Evolutionary conservation across 1,140 invertebrate genomes (phyloP).

Genomic region (Popillia japonica): DNA sequence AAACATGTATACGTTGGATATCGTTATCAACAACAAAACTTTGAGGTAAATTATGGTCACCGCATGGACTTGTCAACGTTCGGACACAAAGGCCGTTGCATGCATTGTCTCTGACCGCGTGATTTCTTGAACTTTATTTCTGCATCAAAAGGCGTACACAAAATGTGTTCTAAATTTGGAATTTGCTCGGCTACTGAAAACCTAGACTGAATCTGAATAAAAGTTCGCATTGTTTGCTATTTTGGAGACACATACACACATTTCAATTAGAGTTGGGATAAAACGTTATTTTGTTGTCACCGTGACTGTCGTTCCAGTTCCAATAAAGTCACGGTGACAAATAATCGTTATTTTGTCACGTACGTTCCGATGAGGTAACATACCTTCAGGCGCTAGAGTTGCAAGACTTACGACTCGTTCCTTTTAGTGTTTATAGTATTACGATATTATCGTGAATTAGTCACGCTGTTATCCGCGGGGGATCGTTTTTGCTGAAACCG

Average conservation of each 20-base stretch:
- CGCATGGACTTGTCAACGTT: not conserved
- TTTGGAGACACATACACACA: not conserved
- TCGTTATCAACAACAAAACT: conserved; percentile 5
- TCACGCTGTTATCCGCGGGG: too few species aligned
- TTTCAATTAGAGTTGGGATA: too few species aligned
- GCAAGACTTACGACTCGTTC: too few species aligned
- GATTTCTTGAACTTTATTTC: conserved; percentile 1
- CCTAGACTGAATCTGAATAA: not conserved
- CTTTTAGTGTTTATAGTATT: too few species aligned
- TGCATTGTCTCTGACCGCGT: not conserved
- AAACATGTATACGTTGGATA: not conserved
- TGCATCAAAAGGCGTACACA: not conserved
- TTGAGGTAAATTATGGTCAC: not conserved
- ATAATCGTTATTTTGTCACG: too few species aligned
- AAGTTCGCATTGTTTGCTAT: not conserved
- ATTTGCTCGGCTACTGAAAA: not conserved
- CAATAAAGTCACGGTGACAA: too few species aligned
- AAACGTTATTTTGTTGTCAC: too few species aligned
- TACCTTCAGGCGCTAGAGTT: too few species aligned
- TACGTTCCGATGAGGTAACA: too few species aligned
- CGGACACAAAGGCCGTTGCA: not conserved
- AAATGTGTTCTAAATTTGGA: not conserved
- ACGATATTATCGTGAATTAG: too few species aligned
- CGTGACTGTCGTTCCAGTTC: too few species aligned
- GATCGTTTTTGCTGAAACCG: too few species aligned